Percentiles rank a stretch among this genome's conserved stretches.
phyloP scores from a whole-genome alignment of 2,797 vertebrate genomes.

The Gephyroberyx darwinii region DNA sequence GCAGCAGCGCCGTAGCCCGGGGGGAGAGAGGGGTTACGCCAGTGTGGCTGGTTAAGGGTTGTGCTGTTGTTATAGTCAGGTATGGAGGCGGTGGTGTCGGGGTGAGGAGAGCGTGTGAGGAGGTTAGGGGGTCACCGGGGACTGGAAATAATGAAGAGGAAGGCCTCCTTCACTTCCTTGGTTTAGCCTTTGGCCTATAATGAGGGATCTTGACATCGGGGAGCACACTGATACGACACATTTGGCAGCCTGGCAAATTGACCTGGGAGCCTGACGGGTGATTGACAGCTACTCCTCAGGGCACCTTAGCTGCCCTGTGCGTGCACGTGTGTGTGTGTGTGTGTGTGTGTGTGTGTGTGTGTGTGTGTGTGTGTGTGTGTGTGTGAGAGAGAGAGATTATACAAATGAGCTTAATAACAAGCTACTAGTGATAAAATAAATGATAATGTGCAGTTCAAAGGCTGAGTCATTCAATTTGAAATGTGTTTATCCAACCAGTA shows the following conservation, averaged over 20 bases:
- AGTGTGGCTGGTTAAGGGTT: constrained; percentile 60
- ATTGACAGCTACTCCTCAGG: constrained; percentile 80
- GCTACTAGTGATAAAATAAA: too few species aligned
- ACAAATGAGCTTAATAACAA: too few species aligned
- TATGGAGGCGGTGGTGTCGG: constrained; percentile 20
- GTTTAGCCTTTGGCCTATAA: constrained; percentile 84
- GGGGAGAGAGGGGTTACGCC: constrained; percentile 38
- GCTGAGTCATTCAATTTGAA: too few species aligned
- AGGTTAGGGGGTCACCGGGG: constrained; percentile 71
- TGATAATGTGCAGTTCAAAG: too few species aligned
- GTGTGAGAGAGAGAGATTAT: too few species aligned
- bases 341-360: neutral
- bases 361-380: too few species aligned
- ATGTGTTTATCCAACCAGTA: neutral
- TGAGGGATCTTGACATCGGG: constrained; percentile 78
- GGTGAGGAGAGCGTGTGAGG: constrained; percentile 33
- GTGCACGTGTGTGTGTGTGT: constrained; percentile 19
- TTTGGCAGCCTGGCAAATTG: constrained; percentile 81
- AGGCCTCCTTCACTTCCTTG: constrained; percentile 77
- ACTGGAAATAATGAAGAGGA: constrained; percentile 75
- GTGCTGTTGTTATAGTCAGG: constrained; percentile 52
- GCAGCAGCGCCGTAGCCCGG: constrained; percentile 30
- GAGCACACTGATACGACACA: constrained; percentile 75
- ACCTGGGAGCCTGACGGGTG: constrained; percentile 72
- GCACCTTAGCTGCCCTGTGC: constrained; percentile 47